Base-by-base conservation (phyloP, 2,113 vertebrate genomes). In the Gasterosteus nipponicus region DNA sequence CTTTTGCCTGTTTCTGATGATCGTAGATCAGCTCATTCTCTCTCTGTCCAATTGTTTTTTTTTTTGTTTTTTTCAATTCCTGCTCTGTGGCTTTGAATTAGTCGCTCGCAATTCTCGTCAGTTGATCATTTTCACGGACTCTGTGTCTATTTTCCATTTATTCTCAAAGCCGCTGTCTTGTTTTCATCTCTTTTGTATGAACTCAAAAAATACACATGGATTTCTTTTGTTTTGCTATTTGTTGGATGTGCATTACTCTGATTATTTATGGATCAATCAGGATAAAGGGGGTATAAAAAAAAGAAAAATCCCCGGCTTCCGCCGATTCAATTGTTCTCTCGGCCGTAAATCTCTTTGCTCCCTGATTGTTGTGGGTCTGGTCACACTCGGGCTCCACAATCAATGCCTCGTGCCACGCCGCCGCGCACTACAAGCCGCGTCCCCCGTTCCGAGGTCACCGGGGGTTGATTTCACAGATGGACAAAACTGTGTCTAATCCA, bases 321-420 rank as follows among this genome's bases (percentile, higher is more conserved):
- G 75, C 51, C 74, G 61, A 75, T 89, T 91, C 85, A 83, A 77
- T 90, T 87, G 88, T 89, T 87, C 80, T 70, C 73, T 77, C 66
- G 73, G 84, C 80, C 75, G 49, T 31, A 66, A 51, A 51, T 44
- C 64, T 78, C 80, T 84, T 74, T 58, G 80, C 78, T 89, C 89
- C 84, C 89, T 86, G 89, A 84, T 89, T 83, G 89, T 73, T 69
- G 51, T 72, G 42, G 42, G 78, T 60, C 60, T 73, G 60, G 44
- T 63, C 77, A 85, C 84, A 69, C 83, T 85, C 79, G 65, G 64
- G 69, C 74, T 66, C 80, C 83, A 86, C 89, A 87, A 88, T 93
- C 91, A 88, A 92, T 90, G 86, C 64, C 80, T 80, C 72, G 61
- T 44, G 76, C 49, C 47, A 39, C 38, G 53, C 62, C 38, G 62